Base-by-base conservation (phyloP, 2,888 invertebrate genomes). In the Mesoligia furuncula region DNA sequence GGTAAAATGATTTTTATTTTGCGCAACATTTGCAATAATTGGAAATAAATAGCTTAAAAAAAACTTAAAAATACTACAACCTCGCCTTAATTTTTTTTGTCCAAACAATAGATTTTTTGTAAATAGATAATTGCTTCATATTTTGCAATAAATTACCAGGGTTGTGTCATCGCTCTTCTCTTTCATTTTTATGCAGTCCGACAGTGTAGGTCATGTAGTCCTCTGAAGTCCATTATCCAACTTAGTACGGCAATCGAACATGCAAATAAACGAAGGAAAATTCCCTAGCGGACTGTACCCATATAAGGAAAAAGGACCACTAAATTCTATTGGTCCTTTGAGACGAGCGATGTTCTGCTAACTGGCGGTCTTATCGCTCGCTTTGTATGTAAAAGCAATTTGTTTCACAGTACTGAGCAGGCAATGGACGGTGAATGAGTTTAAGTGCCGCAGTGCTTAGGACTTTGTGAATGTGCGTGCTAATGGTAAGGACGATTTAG, bases 351-450 rank as follows among this genome's bases (percentile, higher is more conserved):
- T 73, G 65, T 75, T 80, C 77, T 59, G 68, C 39, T 79, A 81
- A 81, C 77, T 62, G 78, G 39, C 77, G 45, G 39, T 61, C 66
- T 76, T 86, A 84, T 84, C 75, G 73, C 86, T 73, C 67, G 73
- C 62, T 76, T 78, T 75, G 54, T 73, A 80, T 66, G 65, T 76
- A 77, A 76, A 74, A 80, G 67, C 68, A 71, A 80, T 80, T 83
- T 65, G 67, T 71, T 65, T 83, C 64, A 66, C 75, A 27, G 48
- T 31, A 54, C 62, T 74, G 61, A 68, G 61, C 69, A 75, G 64
- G 76, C 76, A 77, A 81, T 85, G 85, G 77, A 71, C 64, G 75
- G 71, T 75, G 70, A 85, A 69, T 82, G 59, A 82, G 66, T 74
- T 62, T 66, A 31, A 65, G 20, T 54, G 65, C 36, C 64, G 45